A percentile compares a stretch with the other conserved stretches of the same genome.
Conservation (phyloP, 2,888 invertebrate genomes). For the Drosophila fulvimacula region DNA sequence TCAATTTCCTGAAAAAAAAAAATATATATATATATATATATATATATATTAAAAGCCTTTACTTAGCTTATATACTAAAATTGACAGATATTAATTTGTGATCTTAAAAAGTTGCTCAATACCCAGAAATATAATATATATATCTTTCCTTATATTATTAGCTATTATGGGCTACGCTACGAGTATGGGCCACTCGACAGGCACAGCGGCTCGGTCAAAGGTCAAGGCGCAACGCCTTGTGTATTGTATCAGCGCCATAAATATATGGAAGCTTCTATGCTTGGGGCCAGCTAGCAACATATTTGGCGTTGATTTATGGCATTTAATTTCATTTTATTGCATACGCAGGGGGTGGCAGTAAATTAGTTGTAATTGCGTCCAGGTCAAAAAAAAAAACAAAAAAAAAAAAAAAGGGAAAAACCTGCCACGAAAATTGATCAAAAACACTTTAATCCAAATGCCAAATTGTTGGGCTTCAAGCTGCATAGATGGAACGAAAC, state of each 20-base stretch:
- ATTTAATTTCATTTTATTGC: slow-evolving; percentile 75
- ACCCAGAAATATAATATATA: neutral
- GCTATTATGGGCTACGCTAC: neutral
- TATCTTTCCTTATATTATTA: neutral
- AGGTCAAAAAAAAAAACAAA: slow-evolving; percentile 1
- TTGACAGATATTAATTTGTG: too few species aligned
- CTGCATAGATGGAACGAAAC: too few species aligned
- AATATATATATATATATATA: too few species aligned
- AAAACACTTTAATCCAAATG: slow-evolving; percentile 42
- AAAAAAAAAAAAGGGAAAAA: slow-evolving; percentile 15
- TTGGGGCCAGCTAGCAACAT: slow-evolving; percentile 33
- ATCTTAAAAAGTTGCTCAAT: too few species aligned
- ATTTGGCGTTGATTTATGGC: slow-evolving; percentile 74
- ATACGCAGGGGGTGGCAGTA: slow-evolving; percentile 42
- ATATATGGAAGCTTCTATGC: slow-evolving; percentile 33
- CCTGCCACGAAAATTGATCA: slow-evolving; percentile 39
- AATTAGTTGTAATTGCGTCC: slow-evolving; percentile 51
- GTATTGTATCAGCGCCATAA: slow-evolving; percentile 29
- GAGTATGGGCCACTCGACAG: neutral
- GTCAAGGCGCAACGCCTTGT: slow-evolving; percentile 41
- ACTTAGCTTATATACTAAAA: neutral
- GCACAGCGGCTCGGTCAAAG: slow-evolving; percentile 33
- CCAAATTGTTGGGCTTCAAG: slow-evolving; percentile 21
- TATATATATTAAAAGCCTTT: neutral
- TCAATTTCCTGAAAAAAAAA: neutral